Base-by-base conservation (phyloP, 1,140 invertebrate species). In the Drosophila tristis region DNA sequence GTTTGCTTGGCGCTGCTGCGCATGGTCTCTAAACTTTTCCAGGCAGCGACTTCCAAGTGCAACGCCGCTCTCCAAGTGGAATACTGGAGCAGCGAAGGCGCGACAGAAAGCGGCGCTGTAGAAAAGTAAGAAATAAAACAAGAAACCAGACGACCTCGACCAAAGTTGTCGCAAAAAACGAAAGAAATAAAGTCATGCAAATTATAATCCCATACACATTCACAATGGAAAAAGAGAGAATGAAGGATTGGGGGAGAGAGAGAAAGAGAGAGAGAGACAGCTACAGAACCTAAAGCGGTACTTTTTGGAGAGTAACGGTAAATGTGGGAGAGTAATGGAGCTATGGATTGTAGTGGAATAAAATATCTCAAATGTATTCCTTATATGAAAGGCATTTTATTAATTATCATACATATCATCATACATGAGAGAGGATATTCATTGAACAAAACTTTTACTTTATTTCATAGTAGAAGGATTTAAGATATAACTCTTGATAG, bases 121-220 rank as follows among this genome's bases (percentile, higher is more conserved):
- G 63, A 73, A 82, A 80, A 72, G 63, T 63, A 76, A 71, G 55
- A 59, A 63, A 48, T 48, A 58, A 58, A 70, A 73, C 61, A 77
- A 80, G 66, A 90, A 90, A 90, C 87, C 71, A 78, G 87, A 91
- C 82, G 87, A 90, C 87, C 87, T 90, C 87, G 87, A 84, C 76
- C 72, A 74, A 90, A 80, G 78, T 76, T 90, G 80, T 80, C 75
- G 68, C 75, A 86, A 79, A 74, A 51, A 79, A 74, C 58, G 76
- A 68, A 61, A 71, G 54, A 64, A 74, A 67, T 59, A 62, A 55
- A 51, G 48, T 45, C 26, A 78, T 48, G 66, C 54, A 53, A 53
- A 66, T 44, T 50, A 60, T 44, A 53, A 42, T 48, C n/a, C 45
- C 45, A 49, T 23, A 35, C 45, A 59, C 29, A 65, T 59, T 44